Conservation (phyloP, 2,797 vertebrate genomes). For the Scyliorhinus canicula region DNA sequence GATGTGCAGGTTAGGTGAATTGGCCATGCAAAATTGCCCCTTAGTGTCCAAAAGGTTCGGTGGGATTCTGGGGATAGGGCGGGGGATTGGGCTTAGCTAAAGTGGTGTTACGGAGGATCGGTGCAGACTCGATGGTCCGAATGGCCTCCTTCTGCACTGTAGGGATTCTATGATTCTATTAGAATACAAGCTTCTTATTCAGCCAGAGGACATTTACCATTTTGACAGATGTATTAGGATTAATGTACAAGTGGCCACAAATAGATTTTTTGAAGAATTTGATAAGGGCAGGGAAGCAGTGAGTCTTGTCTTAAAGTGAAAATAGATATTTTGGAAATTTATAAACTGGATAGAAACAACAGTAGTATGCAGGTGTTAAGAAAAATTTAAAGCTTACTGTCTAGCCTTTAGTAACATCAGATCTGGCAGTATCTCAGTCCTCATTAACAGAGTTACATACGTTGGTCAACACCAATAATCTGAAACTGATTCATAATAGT, state of each 20-base stretch:
- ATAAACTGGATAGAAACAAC: neutral
- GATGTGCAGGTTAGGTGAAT: no score
- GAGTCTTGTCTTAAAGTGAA: neutral
- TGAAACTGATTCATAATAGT: neutral
- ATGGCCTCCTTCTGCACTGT: no score
- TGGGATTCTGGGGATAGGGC: no score
- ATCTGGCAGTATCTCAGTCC: neutral
- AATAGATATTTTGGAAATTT: neutral
- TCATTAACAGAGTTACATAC: neutral
- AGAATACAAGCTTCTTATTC: neutral
- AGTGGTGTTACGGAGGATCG: no score
- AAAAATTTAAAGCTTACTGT: neutral
- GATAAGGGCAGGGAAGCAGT: neutral
- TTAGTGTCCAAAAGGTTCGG: no score
- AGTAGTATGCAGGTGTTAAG: neutral
- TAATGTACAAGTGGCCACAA: neutral
- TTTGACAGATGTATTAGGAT: neutral
- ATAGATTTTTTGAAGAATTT: neutral
- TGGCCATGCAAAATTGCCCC: no score
- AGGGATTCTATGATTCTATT: no score
- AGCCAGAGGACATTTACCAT: neutral
- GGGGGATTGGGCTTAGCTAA: no score
- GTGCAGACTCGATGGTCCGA: no score
- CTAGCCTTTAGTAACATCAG: neutral
- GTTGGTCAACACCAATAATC: neutral